These are phyloP conservation scores for Lepidurus packardi DNA, from an alignment of 1,140 invertebrate species.

Conservation along the genomic window DNA sequence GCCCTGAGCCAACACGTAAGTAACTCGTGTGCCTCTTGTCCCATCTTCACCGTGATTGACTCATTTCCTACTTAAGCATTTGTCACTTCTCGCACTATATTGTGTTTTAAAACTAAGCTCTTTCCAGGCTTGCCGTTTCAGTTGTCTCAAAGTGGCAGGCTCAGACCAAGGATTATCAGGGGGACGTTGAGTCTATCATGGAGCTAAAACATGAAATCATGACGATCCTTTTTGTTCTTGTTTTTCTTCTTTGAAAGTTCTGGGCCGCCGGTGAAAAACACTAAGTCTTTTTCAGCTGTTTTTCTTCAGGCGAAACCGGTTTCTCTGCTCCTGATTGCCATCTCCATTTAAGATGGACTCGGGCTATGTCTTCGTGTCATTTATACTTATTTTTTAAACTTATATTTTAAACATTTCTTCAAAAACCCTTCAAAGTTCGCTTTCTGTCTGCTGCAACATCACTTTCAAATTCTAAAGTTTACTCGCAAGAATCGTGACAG, in stretches of 20 bases:
- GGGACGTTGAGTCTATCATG: neutral
- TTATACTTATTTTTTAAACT: neutral
- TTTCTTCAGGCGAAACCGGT: neutral
- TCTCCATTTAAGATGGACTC: neutral
- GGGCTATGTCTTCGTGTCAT: neutral
- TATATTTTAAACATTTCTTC: too few relatives aligned
- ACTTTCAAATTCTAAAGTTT: neutral
- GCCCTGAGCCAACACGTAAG: constrained; percentile 7
- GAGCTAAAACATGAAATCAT: neutral
- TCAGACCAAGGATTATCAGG: neutral
- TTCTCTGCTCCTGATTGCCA: neutral
- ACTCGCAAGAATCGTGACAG: neutral
- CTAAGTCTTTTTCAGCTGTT: neutral
- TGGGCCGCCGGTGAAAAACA: neutral
- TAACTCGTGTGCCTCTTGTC: neutral
- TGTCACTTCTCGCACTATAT: neutral
- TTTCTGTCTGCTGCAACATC: too few relatives aligned
- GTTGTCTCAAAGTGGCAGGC: neutral
- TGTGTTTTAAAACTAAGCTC: neutral
- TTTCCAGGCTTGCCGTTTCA: neutral
- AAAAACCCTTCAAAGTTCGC: too few relatives aligned
- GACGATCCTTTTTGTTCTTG: neutral
- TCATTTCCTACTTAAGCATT: constrained; percentile 12
- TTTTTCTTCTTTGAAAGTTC: neutral
- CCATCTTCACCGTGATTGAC: neutral